Conservation (phyloP, 2,113 vertebrate genomes). For the Spilogale gracilis region DNA sequence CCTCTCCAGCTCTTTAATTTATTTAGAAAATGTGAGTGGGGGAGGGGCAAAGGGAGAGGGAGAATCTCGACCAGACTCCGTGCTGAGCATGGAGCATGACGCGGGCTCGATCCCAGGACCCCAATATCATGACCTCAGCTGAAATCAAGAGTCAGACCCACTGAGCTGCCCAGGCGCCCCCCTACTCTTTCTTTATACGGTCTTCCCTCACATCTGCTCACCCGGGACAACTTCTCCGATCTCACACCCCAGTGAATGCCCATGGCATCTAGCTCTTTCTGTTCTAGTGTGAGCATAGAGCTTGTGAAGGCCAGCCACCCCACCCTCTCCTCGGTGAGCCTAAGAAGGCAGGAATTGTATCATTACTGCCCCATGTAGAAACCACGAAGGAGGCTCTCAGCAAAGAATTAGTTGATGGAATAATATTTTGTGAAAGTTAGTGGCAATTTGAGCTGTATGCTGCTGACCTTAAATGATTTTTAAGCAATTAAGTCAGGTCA, state of each 20-base stretch:
- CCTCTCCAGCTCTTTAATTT: background rate
- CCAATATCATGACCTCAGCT: background rate
- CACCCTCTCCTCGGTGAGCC: background rate
- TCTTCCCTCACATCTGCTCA: background rate
- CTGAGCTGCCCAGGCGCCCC: background rate
- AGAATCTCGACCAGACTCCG: background rate
- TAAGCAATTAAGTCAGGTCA: background rate
- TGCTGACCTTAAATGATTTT: background rate
- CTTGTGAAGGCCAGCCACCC: background rate
- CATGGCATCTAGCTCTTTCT: background rate
- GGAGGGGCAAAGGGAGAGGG: background rate
- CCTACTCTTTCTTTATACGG: background rate
- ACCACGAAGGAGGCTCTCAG: background rate
- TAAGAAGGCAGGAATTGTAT: background rate
- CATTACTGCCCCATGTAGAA: rapidly evolving
- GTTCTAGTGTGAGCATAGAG: background rate
- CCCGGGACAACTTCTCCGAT: background rate
- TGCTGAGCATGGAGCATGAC: background rate
- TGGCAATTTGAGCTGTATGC: background rate
- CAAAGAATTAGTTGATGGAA: background rate
- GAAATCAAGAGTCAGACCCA: background rate
- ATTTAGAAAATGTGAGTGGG: background rate
- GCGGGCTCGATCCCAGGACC: background rate
- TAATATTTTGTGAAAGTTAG: background rate
- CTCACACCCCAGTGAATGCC: background rate